Evolutionary conservation across 1,140 invertebrate genomes (phyloP).

Genomic region (Tetramorium alpestre): DNA sequence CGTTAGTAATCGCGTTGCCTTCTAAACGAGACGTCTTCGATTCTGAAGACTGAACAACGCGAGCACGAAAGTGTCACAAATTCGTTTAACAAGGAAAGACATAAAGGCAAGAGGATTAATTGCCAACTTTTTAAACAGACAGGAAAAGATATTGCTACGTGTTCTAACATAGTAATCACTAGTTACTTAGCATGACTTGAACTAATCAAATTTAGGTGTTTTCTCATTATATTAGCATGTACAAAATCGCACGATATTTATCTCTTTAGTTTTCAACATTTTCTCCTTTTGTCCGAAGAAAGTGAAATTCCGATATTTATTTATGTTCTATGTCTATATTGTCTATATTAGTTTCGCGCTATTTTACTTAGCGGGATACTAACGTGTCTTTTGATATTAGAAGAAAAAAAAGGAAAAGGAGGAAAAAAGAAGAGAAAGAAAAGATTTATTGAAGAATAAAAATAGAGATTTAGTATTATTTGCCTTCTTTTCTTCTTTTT

Average conservation of each 20-base stretch:
- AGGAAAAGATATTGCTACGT: not conserved
- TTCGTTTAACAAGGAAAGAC: slow-evolving; percentile 22
- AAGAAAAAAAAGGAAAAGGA: too few relatives aligned
- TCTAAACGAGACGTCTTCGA: slow-evolving; percentile 35
- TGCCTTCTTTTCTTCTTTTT: not conserved
- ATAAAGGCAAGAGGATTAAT: not conserved
- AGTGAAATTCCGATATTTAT: not conserved
- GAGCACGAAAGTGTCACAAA: slow-evolving; percentile 63
- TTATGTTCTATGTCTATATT: not conserved
- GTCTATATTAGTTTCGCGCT: too few relatives aligned
- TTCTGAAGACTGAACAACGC: slow-evolving; percentile 60
- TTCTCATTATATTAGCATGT: not conserved
- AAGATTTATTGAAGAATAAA: not conserved
- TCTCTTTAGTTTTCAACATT: not conserved
- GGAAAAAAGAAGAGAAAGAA: not conserved
- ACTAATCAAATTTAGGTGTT: not conserved
- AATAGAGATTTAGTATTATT: not conserved
- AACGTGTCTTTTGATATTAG: too few relatives aligned
- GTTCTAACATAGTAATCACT: not conserved
- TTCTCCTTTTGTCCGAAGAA: not conserved
- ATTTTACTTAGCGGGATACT: too few relatives aligned
- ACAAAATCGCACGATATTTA: not conserved
- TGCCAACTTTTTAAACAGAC: not conserved
- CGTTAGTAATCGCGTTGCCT: slow-evolving; percentile 34
- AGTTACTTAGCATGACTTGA: not conserved